Evolutionary conservation across 2,113 vertebrate genomes (phyloP).

Genomic region (Girardinichthys multiradiatus): DNA sequence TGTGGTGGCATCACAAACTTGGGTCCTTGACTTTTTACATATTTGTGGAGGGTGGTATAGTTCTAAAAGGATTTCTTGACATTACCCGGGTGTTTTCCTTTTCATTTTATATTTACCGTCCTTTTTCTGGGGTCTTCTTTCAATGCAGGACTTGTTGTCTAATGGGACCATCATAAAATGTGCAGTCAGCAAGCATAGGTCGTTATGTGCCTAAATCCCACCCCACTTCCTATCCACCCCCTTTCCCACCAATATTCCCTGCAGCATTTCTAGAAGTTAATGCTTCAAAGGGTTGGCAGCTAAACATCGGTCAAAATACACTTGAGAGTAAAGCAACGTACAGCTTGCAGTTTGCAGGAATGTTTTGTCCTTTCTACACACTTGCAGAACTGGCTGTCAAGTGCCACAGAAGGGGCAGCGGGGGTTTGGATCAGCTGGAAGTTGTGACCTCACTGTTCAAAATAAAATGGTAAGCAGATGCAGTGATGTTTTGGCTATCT

Average conservation of each 20-base stretch:
- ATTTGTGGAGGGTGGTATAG: neutral
- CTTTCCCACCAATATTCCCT: slow-evolving; percentile 17
- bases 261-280: slow-evolving; percentile 56
- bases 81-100: slow-evolving; percentile 34
- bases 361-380: slow-evolving; percentile 12
- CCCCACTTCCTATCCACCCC: slow-evolving; percentile 18
- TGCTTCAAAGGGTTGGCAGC: slow-evolving; percentile 61
- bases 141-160: slow-evolving; percentile 64
- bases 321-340: slow-evolving; percentile 40
- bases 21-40: too few relatives aligned
- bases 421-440: slow-evolving; percentile 20
- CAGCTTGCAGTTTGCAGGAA: slow-evolving; percentile 28
- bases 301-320: slow-evolving; percentile 45
- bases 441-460: slow-evolving; percentile 12
- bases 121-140: slow-evolving; percentile 58
- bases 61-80: slow-evolving; percentile 35
- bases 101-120: slow-evolving; percentile 36
- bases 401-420: slow-evolving; percentile 2
- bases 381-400: slow-evolving; percentile 19
- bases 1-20: too few relatives aligned
- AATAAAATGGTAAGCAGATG: slow-evolving; percentile 27
- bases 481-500: slow-evolving; percentile 5
- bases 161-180: slow-evolving; percentile 68
- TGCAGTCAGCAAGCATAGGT: slow-evolving; percentile 58
- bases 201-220: slow-evolving; percentile 14